A percentile compares a stretch with the other conserved stretches of the same genome.
Conservation (phyloP, 2,113 vertebrate species). For the Ursus arctos region DNA sequence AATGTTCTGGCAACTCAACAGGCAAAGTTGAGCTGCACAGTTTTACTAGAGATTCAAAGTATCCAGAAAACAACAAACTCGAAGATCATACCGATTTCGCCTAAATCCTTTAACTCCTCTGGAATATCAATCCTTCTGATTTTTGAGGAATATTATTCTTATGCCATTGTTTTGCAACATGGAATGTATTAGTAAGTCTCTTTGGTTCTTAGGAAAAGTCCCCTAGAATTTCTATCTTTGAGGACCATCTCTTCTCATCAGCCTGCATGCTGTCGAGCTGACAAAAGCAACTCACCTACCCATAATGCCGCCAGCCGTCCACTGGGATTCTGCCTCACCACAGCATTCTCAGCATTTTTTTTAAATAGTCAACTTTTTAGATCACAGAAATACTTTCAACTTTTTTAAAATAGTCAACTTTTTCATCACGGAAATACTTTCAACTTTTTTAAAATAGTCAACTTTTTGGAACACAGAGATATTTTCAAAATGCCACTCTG, state of each 20-base stretch:
- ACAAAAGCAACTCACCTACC: not conserved
- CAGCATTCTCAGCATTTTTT: not conserved
- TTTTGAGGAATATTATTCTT: not conserved
- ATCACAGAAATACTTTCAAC: not conserved
- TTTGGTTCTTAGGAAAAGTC: not conserved
- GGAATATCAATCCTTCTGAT: not conserved
- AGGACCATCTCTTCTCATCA: not conserved
- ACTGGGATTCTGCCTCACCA: not conserved
- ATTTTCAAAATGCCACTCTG: not conserved
- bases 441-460: not conserved
- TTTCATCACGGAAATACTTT: not conserved
- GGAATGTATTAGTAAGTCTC: not conserved
- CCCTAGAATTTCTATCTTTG: not conserved
- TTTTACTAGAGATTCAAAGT: not conserved
- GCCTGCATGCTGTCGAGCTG: not conserved
- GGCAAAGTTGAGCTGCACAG: not conserved
- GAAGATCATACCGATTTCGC: not conserved
- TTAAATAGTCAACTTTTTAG: not conserved
- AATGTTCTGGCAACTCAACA: conserved; percentile 2
- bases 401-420: not conserved
- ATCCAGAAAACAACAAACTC: not conserved
- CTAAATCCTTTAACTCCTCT: not conserved
- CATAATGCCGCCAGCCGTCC: not conserved
- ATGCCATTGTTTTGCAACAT: not conserved
- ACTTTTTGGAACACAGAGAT: not conserved